Evolutionary conservation across 2,113 vertebrate species (phyloP).

Genomic region (Hymenochirus boettgeri): DNA sequence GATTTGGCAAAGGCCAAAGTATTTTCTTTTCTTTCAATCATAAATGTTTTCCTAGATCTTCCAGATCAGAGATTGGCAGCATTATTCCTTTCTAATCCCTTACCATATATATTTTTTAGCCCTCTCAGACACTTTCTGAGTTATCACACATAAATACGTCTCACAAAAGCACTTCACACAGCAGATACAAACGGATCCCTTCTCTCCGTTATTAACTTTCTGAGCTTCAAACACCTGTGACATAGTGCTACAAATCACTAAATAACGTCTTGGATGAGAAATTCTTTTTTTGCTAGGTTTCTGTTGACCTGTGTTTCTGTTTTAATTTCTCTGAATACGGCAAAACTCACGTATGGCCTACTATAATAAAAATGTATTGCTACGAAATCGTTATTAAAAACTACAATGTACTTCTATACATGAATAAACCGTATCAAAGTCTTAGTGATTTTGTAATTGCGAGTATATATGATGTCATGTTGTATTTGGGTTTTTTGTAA

Average conservation of each 20-base stretch:
- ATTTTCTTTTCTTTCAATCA: conserved; percentile 1
- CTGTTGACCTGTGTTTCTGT: no score
- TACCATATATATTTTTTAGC: background rate
- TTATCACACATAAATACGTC: background rate
- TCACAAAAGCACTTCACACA: background rate
- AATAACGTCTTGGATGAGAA: background rate
- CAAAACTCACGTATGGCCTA: no score
- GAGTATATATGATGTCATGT: no score
- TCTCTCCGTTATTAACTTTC: background rate
- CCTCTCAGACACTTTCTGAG: background rate
- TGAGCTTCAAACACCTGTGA: background rate
- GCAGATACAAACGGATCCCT: background rate
- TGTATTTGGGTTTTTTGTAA: no score
- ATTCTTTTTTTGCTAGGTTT: no score
- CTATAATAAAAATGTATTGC: no score
- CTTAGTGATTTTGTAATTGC: no score
- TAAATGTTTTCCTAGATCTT: background rate
- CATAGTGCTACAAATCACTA: background rate
- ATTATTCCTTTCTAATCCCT: background rate
- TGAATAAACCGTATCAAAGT: no score
- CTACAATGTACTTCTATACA: no score
- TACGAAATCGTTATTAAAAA: no score
- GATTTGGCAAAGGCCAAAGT: background rate
- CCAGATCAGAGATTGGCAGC: conserved; percentile 1
- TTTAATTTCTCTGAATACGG: no score